Conservation (phyloP, 2,888 invertebrate genomes). For the Acronicta alni region DNA sequence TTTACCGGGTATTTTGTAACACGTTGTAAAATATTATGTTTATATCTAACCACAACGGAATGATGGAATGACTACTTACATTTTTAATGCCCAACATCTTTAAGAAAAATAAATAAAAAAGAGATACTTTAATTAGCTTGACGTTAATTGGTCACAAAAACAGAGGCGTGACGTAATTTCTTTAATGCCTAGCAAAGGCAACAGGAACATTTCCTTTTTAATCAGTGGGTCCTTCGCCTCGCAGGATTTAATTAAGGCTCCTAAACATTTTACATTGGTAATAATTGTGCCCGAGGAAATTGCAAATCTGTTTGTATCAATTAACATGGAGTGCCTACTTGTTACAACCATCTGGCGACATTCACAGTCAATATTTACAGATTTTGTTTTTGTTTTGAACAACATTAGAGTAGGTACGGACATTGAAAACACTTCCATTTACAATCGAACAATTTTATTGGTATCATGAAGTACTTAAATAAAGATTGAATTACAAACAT, state of each 20-base stretch:
- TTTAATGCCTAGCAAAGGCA: slow-evolving; percentile 63
- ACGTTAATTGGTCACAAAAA: slow-evolving; percentile 63
- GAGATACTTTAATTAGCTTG: slow-evolving; percentile 58
- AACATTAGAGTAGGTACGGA: neutral
- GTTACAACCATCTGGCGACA: slow-evolving; percentile 50
- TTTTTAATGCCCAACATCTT: slow-evolving; percentile 31
- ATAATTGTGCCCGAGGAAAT: slow-evolving; percentile 73
- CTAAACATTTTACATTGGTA: slow-evolving; percentile 81
- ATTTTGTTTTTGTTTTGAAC: slow-evolving; percentile 13
- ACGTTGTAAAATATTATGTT: too few species aligned
- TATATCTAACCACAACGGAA: slow-evolving; percentile 24
- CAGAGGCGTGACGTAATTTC: slow-evolving; percentile 67
- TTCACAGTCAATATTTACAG: slow-evolving; percentile 14
- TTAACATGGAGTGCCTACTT: slow-evolving; percentile 68
- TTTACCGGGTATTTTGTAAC: too few species aligned
- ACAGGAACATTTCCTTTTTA: slow-evolving; percentile 69
- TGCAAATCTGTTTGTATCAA: slow-evolving; percentile 74
- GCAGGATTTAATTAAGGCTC: slow-evolving; percentile 80
- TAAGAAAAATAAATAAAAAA: slow-evolving; percentile 48
- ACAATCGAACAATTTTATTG: neutral
- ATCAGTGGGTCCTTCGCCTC: slow-evolving; percentile 68
- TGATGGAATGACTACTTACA: slow-evolving; percentile 33
- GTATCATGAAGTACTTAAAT: too few species aligned
- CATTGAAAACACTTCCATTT: slow-evolving; percentile 7
- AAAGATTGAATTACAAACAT: neutral